Conservation (phyloP, 2,113 vertebrate genomes). For the Sisor rabdophorus region DNA sequence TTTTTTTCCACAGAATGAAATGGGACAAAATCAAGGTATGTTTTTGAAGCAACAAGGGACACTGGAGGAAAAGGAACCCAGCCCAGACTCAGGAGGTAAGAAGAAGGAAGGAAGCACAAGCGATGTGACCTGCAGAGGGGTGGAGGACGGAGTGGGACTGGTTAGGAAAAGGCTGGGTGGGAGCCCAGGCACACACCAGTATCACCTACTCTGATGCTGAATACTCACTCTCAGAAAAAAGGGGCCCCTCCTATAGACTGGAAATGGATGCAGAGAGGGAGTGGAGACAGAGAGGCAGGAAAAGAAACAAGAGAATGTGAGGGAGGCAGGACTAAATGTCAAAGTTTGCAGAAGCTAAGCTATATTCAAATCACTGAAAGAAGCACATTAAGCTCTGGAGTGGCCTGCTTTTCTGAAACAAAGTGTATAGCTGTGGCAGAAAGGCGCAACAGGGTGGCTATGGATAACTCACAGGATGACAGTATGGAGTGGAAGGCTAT, state of each 20-base stretch:
- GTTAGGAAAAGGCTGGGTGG: constrained; percentile 49
- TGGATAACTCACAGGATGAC: not conserved
- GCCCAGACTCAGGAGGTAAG: constrained; percentile 48
- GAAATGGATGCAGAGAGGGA: constrained; percentile 63
- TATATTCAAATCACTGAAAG: constrained; percentile 51
- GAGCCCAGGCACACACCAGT: constrained; percentile 53
- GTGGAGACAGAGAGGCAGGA: constrained; percentile 51
- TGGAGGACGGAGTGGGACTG: constrained; percentile 50
- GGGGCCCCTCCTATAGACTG: constrained; percentile 50
- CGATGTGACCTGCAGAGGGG: constrained; percentile 44
- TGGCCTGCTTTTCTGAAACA: constrained; percentile 36
- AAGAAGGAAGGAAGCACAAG: constrained; percentile 54
- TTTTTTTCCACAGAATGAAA: constrained; percentile 63
- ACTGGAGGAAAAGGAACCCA: constrained; percentile 42
- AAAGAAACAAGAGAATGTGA: constrained; percentile 50
- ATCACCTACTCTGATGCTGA: constrained; percentile 61
- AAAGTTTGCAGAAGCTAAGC: constrained; percentile 55
- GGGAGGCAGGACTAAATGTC: constrained; percentile 53
- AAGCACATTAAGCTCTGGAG: constrained; percentile 43
- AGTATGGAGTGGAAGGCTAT: not conserved
- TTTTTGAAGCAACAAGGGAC: constrained; percentile 51
- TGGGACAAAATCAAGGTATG: constrained; percentile 74
- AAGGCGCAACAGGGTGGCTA: constrained; percentile 21
- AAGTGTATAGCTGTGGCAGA: constrained; percentile 16
- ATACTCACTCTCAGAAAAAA: constrained; percentile 45